Base-by-base conservation (phyloP, 2,888 invertebrate species). In the Alsophila aescularia region DNA sequence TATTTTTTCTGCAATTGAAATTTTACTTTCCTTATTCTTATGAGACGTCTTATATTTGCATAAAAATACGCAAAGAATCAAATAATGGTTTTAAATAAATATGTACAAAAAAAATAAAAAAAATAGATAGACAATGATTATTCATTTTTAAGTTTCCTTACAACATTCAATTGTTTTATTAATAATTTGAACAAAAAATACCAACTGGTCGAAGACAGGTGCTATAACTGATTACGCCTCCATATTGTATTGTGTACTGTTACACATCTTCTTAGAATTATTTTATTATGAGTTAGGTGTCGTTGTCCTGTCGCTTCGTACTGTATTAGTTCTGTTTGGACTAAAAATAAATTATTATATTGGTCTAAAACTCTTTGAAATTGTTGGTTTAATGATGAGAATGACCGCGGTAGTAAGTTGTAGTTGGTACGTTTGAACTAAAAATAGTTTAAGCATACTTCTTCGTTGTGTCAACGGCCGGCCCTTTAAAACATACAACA, bases 191-290 rank as follows among this genome's bases (percentile, higher is more conserved):
- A 31, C n/a, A 31, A 31, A 31, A 31, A 31, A 31, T n/a, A 12
- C 5, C 12, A 2, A 29, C 34, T 27, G 7, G 52, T 35, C 13
- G 42, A 44, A 45, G 59, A 54, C 58, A 62, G 52, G 56, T 54
- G 50, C 36, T 14, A 37, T 53, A 36, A 59, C 57, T 61, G 56
- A 59, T 62, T 45, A 51, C 51, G 37, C 34, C 45, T 36, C n/a
- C 16, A 58, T 37, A 24, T 24, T 24, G 29, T 54, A 48, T 44
- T 57, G 44, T 15, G 43, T 36, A 45, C 37, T 37, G 43, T 53
- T 35, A 52, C 36, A 16, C 36, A 16, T 36, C 29, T 48, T 36
- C 50, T 42, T 3, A 29, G 50, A 50, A 50, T 42, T 21, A 13
- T n/a, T 36, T 42, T 35, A 31, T 36, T 29, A 43, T 51, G 36